Percentiles rank a stretch among this genome's conserved stretches.
phyloP scores from a whole-genome alignment of 2,888 invertebrate genomes.

The Tolmerus cingulatus region DNA sequence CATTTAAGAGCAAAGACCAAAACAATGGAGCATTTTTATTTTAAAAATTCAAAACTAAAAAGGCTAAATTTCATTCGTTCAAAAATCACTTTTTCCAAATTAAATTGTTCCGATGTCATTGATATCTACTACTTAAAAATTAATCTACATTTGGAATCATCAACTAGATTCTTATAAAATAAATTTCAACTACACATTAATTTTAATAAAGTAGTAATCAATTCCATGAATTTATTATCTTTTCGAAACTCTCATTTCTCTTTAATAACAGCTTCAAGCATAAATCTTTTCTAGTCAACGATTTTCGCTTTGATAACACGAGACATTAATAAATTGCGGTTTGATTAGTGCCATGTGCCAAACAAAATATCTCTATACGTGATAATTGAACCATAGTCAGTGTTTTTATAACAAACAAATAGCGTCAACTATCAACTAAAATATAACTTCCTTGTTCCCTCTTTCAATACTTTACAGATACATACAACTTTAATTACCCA shows the following conservation, averaged over 20 bases:
- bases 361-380: background rate
- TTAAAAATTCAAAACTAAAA: no score
- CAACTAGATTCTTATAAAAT: no score
- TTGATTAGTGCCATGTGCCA: background rate
- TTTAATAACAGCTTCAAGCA: background rate
- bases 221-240: background rate
- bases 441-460: background rate
- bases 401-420: background rate
- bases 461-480: background rate
- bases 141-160: no score
- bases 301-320: background rate
- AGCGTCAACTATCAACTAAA: background rate
- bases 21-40: no score
- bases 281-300: background rate
- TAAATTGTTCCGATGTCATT: no score
- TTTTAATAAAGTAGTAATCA: background rate
- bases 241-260: background rate
- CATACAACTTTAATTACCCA: background rate
- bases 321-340: background rate
- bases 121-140: no score
- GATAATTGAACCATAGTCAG: background rate
- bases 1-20: no score
- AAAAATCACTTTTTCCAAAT: no score
- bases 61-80: no score
- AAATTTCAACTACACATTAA: background rate